These are phyloP conservation scores for Nothobranchius furzeri DNA, from an alignment of 2,113 vertebrate genomes.

Conservation along the genomic window DNA sequence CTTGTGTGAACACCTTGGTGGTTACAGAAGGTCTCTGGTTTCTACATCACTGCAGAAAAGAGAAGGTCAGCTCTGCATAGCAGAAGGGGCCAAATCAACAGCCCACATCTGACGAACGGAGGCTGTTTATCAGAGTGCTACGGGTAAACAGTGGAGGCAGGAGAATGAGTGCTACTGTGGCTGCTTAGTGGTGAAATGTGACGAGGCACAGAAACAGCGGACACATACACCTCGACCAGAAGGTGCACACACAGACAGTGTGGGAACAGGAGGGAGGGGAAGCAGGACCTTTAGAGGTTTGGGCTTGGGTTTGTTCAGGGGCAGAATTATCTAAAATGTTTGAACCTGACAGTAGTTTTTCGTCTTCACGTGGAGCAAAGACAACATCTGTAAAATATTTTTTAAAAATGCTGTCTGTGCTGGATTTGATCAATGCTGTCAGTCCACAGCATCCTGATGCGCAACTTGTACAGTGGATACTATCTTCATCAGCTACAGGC, in stretches of 20 bases:
- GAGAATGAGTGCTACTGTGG: conserved; percentile 50
- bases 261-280: conserved; percentile 43
- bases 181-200: conserved; percentile 61
- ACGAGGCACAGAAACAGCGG: conserved; percentile 66
- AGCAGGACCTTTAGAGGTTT: conserved; percentile 44
- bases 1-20: conserved; percentile 31
- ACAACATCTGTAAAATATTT: not conserved
- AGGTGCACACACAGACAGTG: conserved; percentile 71
- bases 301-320: conserved; percentile 44
- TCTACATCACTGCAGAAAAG: conserved; percentile 31
- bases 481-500: conserved; percentile 35
- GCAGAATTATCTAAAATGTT: conserved; percentile 1
- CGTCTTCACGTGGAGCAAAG: conserved; percentile 11
- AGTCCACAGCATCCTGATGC: conserved; percentile 12
- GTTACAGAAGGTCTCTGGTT: conserved; percentile 42
- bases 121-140: conserved; percentile 8
- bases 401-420: not conserved
- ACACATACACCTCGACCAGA: conserved; percentile 70
- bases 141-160: conserved; percentile 28
- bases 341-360: conserved; percentile 11
- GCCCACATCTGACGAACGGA: conserved; percentile 12
- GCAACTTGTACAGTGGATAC: conserved; percentile 7
- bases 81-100: conserved; percentile 15
- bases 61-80: conserved; percentile 31
- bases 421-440: conserved; percentile 12